Percentiles rank a stretch among this genome's conserved stretches.
phyloP scores from a whole-genome alignment of 2,797 vertebrate genomes.

The Staurois parvus region DNA sequence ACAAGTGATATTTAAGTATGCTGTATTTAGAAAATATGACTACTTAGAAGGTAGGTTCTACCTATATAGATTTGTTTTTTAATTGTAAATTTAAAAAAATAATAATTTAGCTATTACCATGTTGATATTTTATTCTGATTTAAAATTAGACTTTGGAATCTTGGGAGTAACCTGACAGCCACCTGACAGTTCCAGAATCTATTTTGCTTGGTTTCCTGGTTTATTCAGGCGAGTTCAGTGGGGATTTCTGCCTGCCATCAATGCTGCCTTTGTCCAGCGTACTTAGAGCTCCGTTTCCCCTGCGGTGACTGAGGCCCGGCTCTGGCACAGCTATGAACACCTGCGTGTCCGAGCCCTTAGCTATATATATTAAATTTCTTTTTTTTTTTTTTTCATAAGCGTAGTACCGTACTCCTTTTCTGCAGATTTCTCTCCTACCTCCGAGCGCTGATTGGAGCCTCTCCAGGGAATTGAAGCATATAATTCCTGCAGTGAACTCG shows the following conservation, averaged over 20 bases:
- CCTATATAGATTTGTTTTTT: background rate
- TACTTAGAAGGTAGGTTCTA: background rate
- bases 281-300: background rate
- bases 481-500: conserved; percentile 5
- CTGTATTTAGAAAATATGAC: no score
- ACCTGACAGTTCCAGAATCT: conserved; percentile 6
- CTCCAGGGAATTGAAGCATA: conserved; percentile 8
- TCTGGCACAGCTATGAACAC: conserved; percentile 8
- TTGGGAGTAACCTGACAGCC: conserved; percentile 3
- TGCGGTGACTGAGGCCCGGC: background rate
- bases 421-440: background rate
- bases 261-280: background rate
- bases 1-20: no score
- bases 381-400: background rate
- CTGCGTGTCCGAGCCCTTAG: background rate
- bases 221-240: background rate
- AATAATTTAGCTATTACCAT: background rate
- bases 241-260: conserved; percentile 4
- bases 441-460: background rate
- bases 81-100: background rate
- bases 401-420: background rate
- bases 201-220: background rate
- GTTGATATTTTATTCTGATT: background rate
- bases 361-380: conserved; percentile 1
- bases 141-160: background rate